A percentile compares a stretch with the other conserved stretches of the same genome.
phyloP scores from a whole-genome alignment of 2,888 invertebrate species.

The Synanthedon myopaeformis region DNA sequence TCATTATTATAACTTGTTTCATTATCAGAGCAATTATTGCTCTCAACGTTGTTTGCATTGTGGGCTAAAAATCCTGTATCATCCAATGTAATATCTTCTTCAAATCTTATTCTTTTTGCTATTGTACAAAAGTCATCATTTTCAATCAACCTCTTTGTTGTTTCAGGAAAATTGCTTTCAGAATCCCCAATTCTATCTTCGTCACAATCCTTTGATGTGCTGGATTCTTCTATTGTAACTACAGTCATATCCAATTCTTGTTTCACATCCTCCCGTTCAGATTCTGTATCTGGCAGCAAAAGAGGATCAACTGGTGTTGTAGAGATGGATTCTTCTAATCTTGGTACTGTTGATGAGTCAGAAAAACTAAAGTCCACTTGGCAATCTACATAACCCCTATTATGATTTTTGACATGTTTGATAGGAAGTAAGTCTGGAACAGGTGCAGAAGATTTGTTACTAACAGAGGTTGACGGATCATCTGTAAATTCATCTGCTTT shows the following conservation, averaged over 20 bases:
- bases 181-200: conserved; percentile 37
- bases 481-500: conserved; percentile 54
- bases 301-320: conserved; percentile 60
- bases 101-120: conserved; percentile 50
- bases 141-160: conserved; percentile 48
- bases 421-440: conserved; percentile 59
- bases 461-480: conserved; percentile 21
- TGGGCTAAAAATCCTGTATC: conserved; percentile 27
- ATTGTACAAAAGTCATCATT: conserved; percentile 33
- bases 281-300: conserved; percentile 47
- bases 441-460: conserved; percentile 43
- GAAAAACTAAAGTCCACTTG: conserved; percentile 58
- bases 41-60: conserved; percentile 17
- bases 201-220: conserved; percentile 39
- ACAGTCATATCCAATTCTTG: conserved; percentile 50
- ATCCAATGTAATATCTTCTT: conserved; percentile 37
- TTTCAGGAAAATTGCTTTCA: conserved; percentile 33
- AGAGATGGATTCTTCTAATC: conserved; percentile 52
- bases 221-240: conserved; percentile 51
- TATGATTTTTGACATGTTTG: conserved; percentile 41
- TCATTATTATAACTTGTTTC: conserved; percentile 40
- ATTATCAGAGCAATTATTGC: conserved; percentile 37
- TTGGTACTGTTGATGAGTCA: conserved; percentile 47
- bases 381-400: conserved; percentile 53
- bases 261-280: conserved; percentile 44